Percentiles rank a stretch among this genome's conserved stretches.
These are phyloP conservation scores for Thaleichthys pacificus DNA, from an alignment of 2,797 vertebrate species.

Conservation along the genomic window DNA sequence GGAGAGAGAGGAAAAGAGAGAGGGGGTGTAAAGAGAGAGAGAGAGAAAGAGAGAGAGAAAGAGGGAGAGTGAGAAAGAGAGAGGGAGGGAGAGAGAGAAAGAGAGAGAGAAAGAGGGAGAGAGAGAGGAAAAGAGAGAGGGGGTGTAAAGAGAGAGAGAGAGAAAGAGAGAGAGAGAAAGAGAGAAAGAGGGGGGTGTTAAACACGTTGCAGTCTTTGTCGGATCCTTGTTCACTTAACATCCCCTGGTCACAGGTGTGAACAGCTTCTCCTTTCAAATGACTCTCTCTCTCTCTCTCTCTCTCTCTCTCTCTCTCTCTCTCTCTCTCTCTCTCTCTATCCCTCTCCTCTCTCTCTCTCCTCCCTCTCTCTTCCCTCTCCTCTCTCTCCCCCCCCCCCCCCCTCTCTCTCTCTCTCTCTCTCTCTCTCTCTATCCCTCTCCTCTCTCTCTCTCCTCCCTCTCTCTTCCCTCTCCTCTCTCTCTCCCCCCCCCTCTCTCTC, in stretches of 20 bases:
- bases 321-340: neutral
- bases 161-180: neutral
- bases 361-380: neutral
- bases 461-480: too few relatives aligned
- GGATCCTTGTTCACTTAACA: neutral
- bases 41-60: neutral
- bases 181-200: neutral
- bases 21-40: neutral
- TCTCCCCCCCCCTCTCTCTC: too few relatives aligned
- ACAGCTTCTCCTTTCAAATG: neutral
- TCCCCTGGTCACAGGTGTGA: neutral
- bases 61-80: too few relatives aligned
- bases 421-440: too few relatives aligned
- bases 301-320: neutral
- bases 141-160: too few relatives aligned
- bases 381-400: too few relatives aligned
- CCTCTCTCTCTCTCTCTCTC: neutral
- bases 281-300: constrained; percentile 7
- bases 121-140: too few relatives aligned
- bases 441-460: neutral
- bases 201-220: neutral
- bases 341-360: neutral
- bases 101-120: neutral
- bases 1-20: neutral
- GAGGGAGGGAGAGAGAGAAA: neutral